Evolutionary conservation across 2,113 vertebrate species (phyloP), one percentile per base, ranked within the genome.

Genomic region (Suricata suricatta): DNA sequence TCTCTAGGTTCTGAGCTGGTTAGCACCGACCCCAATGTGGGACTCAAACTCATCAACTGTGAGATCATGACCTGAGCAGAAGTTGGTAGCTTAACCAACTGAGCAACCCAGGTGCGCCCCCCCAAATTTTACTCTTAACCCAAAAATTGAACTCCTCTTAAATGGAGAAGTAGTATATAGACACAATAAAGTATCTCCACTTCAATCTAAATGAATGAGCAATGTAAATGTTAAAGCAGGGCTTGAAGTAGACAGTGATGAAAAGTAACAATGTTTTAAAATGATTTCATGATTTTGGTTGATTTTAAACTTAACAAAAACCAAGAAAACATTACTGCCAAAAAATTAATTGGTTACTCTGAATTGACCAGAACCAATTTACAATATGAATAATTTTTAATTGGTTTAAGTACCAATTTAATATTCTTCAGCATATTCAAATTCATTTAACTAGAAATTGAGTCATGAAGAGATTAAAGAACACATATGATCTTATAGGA

Each of bases 201-300:
- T 74, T 84, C 27, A 85, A 13, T 52, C 33, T 38, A 68, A 84
- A 88, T 64, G 14, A 14, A 80, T 12, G 5, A 63, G 27, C 4
- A 74, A 76, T 17, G 44, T 52, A 88, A 92, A 90, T 33, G 3
- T 57, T 69, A 72, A 86, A 68, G 10, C 11, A 17, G 3, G 31
- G 2, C 3, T 41, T 64, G 38, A 52, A 17, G 2, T 80, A 77
- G 38, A 88, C 2, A 50, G 14, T 41, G 9, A 82, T 60, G 27
- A 93, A 47, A 88, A 33, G 33, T 41, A 83, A 79, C 29, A 87
- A 25, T 14, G 35, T 89, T 4, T 79, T 88, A 60, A 72, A 91
- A 88, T 41, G 16, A 96, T 68, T 95, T 93, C 12, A 5, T 54
- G 21, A 95, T 57, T 85, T 95, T 23, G 41, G 23, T 91, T 93